A percentile compares a stretch with the other conserved stretches of the same genome.
Conservation (phyloP, 2,888 invertebrate genomes). For the Acanthosepion pharaonis region DNA sequence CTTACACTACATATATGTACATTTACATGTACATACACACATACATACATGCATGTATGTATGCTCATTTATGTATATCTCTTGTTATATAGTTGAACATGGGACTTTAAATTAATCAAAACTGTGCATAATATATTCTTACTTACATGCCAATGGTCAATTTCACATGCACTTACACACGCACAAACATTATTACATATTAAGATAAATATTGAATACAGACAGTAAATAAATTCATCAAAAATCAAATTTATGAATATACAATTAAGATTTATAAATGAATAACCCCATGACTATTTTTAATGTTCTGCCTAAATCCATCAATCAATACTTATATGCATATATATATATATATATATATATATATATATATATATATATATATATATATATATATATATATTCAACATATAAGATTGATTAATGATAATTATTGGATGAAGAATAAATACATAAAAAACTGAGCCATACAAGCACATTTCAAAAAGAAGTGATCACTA, state of each 20-base stretch:
- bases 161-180: background rate
- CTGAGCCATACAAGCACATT: background rate
- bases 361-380: background rate
- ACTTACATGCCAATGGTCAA: background rate
- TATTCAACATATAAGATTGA: background rate
- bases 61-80: no score
- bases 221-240: background rate
- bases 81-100: no score
- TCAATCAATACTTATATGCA: background rate
- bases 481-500: background rate
- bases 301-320: background rate
- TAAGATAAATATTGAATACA: background rate
- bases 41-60: background rate
- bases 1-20: background rate
- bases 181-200: background rate
- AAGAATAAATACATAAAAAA: background rate
- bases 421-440: background rate
- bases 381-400: no score
- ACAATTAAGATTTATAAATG: constrained; percentile 8
- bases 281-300: background rate
- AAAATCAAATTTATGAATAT: constrained; percentile 33
- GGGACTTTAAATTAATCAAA: background rate
- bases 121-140: background rate
- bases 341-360: no score
- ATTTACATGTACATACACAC: background rate